A percentile compares a stretch with the other conserved stretches of the same genome.
Conservation (phyloP, 1,140 invertebrate genomes). For the Polypedilum vanderplanki region DNA sequence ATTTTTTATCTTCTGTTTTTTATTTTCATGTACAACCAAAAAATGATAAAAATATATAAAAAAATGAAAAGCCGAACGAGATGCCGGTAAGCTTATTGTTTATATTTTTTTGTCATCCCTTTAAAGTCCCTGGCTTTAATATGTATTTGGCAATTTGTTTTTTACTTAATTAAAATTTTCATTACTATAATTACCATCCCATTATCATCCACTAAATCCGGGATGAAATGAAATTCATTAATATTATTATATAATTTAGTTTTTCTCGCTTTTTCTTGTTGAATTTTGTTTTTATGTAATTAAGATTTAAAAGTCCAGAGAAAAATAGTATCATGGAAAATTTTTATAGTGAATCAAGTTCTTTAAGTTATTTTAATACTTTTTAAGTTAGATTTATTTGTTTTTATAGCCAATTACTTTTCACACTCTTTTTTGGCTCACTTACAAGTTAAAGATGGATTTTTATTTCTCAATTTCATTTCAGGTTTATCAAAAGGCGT, state of each 20-base stretch:
- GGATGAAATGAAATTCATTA: too few species aligned
- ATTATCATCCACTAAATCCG: too few species aligned
- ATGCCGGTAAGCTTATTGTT: conserved; percentile 35
- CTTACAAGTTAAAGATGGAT: neutral
- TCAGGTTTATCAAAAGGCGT: conserved; percentile 96
- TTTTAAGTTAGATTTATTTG: neutral
- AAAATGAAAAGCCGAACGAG: conserved; percentile 40
- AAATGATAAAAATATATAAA: conserved; percentile 30
- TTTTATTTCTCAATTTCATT: conserved; percentile 39
- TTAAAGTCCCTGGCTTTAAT: neutral
- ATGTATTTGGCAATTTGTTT: neutral
- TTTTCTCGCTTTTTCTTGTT: neutral
- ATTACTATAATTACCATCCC: too few species aligned
- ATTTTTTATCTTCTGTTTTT: conserved; percentile 21
- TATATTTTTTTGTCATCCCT: neutral
- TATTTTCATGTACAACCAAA: conserved; percentile 29
- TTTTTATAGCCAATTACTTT: neutral
- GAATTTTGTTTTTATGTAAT: neutral
- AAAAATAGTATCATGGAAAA: conserved; percentile 19
- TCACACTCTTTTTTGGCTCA: neutral
- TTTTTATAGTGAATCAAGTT: neutral
- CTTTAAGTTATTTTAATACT: neutral
- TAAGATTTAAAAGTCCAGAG: neutral
- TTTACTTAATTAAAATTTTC: neutral
- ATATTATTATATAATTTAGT: too few species aligned